Percentiles rank a stretch among this genome's conserved stretches.
phyloP scores from a whole-genome alignment of 2,113 vertebrate genomes.

The Acrocephalus arundinaceus region DNA sequence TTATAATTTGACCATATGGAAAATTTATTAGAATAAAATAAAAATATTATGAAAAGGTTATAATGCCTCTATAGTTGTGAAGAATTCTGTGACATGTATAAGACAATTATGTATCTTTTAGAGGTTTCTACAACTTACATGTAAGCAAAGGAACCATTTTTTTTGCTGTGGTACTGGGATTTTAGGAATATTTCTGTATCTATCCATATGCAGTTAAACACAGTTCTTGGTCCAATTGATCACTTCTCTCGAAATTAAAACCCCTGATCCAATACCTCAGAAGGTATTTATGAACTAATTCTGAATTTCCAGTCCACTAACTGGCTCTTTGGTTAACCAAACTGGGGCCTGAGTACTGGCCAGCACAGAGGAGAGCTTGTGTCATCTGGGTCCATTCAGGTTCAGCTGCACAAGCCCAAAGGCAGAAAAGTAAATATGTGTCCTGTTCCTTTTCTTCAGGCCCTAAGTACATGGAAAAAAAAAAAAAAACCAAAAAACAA shows the following conservation, averaged over 20 bases:
- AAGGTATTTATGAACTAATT: not conserved
- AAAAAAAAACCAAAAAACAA: not conserved
- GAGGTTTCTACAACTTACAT: not conserved
- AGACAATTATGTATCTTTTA: not conserved
- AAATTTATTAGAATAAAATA: not conserved
- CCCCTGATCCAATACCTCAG: not conserved
- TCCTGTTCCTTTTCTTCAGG: not conserved
- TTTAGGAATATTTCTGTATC: not conserved
- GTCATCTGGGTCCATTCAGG: not conserved
- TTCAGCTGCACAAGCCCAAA: not conserved
- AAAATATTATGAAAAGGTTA: not conserved
- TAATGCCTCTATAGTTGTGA: not conserved
- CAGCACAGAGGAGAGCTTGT: not conserved
- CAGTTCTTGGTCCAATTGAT: not conserved
- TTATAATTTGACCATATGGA: not conserved
- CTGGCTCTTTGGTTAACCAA: not conserved
- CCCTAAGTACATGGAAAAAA: not conserved
- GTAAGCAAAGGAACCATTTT: not conserved
- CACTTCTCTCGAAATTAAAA: not conserved
- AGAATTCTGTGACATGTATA: not conserved
- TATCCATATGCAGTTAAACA: not conserved
- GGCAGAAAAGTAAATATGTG: not conserved
- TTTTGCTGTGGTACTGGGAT: not conserved
- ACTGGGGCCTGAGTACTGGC: not conserved
- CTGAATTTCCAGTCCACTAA: not conserved